phyloP scores from a whole-genome alignment of 2,888 invertebrate species.

The Xestia rhomboidea region DNA sequence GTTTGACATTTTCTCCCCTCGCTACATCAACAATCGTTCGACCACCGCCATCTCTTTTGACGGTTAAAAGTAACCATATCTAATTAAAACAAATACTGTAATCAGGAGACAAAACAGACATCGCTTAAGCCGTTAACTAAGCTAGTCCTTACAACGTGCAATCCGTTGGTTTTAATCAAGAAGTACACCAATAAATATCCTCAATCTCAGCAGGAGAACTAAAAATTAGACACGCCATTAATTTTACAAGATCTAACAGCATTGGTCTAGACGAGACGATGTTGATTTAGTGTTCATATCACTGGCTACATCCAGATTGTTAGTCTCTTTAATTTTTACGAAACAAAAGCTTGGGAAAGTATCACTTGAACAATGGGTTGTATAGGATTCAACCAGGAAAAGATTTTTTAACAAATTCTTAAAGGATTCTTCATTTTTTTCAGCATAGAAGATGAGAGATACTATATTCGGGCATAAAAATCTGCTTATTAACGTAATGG shows the following conservation, averaged over 20 bases:
- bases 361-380: constrained; percentile 14
- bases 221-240: constrained; percentile 61
- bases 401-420: neutral
- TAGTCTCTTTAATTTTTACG: constrained; percentile 28
- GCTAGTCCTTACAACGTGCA: constrained; percentile 9
- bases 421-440: neutral
- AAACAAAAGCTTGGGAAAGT: constrained; percentile 37
- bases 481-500: neutral
- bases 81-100: neutral
- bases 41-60: neutral
- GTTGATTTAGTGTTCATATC: constrained; percentile 58
- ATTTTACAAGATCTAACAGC: constrained; percentile 55
- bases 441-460: neutral
- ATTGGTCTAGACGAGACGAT: constrained; percentile 60
- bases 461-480: neutral
- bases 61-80: neutral
- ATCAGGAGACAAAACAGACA: constrained; percentile 15
- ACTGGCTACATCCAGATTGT: constrained; percentile 13
- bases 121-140: constrained; percentile 20
- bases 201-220: constrained; percentile 39
- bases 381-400: neutral
- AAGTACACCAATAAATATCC: constrained; percentile 50
- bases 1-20: neutral
- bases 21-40: neutral
- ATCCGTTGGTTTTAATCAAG: constrained; percentile 37